phyloP scores from a whole-genome alignment of 2,888 invertebrate species.

The Theodoxus fluviatilis region DNA sequence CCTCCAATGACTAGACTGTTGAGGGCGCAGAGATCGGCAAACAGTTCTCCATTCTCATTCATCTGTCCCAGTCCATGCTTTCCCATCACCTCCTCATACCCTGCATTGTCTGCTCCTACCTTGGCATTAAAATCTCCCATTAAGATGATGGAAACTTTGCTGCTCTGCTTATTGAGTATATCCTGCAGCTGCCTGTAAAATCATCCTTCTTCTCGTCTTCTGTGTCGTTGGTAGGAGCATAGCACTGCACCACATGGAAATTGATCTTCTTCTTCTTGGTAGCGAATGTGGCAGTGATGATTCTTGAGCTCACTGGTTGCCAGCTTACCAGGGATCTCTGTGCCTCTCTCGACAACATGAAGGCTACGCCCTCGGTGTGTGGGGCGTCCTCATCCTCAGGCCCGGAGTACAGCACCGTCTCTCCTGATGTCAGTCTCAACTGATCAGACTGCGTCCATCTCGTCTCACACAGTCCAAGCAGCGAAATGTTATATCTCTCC shows the following conservation, averaged over 20 bases:
- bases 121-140: conserved; percentile 24
- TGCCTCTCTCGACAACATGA: neutral
- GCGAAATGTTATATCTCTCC: neutral
- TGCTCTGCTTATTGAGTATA: too few species aligned
- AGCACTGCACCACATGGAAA: neutral
- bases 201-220: conserved; percentile 23
- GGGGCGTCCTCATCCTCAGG: too few species aligned
- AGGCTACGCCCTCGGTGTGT: neutral
- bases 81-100: conserved; percentile 24
- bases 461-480: conserved; percentile 6
- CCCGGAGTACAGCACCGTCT: neutral
- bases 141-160: neutral
- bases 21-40: conserved; percentile 26
- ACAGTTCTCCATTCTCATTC: conserved; percentile 19
- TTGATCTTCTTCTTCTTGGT: neutral
- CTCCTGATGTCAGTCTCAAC: conserved; percentile 9
- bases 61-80: conserved; percentile 25
- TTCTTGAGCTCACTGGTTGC: neutral
- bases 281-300: conserved; percentile 3
- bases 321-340: neutral
- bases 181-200: conserved; percentile 27
- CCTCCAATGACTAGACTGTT: neutral
- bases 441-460: conserved; percentile 4
- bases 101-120: conserved; percentile 25
- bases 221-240: neutral